Evolutionary conservation across 2,888 invertebrate genomes (phyloP), one percentile per base, ranked within the genome.

Genomic region (Heliconius cydno): DNA sequence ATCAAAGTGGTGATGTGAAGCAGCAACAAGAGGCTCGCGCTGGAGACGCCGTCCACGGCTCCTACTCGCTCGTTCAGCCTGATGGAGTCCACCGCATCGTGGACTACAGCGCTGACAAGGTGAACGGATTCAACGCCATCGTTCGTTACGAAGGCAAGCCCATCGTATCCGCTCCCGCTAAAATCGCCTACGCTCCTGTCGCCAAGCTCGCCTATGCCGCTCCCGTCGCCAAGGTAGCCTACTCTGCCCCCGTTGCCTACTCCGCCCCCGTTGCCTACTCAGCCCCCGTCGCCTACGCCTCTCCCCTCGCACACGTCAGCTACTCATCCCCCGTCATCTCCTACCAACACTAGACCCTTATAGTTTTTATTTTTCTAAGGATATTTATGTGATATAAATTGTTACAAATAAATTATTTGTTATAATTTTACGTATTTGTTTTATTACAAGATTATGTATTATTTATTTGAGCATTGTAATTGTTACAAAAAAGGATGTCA

Each of bases 31-130:
- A 95, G 83, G 85, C 89, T 72, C 94, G 95, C 83, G 85, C 87
- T 83, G 94, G 94, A 3, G 93, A 95, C 85, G 87, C 86, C 79
- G 92, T 95, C 75, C 94, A 93, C 74, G 94, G 95, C 81, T 93
- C 91, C 38, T 95, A 95, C 90, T 94, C 95, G 12, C 90, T 95
- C n/a, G 88, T 95, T 46, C 94, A 95, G 81, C 94, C 94, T 82
- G 95, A 95, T 73, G 95, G 95, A 1, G 90, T 92, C 72, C 90
- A 87, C 63, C 78, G 78, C 25, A 46, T 78, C 60, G 78, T 78
- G 4, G 78, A 78, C 15, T 78, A 78, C 68, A 78, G 67, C 46
- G 67, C 78, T 28, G 78, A 78, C 68, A 78, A 85, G 78, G 90
- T 86, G 80, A 86, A 92, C 85, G 95, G 95, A 65, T 95, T 95